Percentiles rank a stretch among this genome's conserved stretches.
These are phyloP conservation scores for Plebejus melissa DNA, from an alignment of 2,888 invertebrate genomes.

Conservation along the genomic window DNA sequence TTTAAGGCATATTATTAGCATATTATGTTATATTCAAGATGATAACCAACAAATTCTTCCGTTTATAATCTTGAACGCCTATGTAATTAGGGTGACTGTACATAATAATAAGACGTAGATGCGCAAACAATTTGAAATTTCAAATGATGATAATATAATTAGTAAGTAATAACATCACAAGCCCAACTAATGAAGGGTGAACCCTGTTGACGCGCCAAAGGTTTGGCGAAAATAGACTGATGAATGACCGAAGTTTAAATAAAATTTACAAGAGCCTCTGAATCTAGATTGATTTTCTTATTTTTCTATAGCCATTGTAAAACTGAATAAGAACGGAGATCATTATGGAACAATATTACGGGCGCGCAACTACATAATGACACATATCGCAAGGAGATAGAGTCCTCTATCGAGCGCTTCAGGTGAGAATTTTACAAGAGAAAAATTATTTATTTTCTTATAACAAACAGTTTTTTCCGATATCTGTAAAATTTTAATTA, in stretches of 20 bases:
- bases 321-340: conserved; percentile 22
- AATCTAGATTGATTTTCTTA: conserved; percentile 22
- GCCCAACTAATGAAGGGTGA: conserved; percentile 12
- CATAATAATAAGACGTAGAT: too few species aligned
- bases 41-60: too few species aligned
- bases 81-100: too few species aligned
- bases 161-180: neutral
- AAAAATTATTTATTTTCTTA: conserved; percentile 10
- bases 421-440: neutral
- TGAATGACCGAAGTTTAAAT: conserved; percentile 1
- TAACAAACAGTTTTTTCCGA: conserved; percentile 7
- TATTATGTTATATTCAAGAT: too few species aligned
- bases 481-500: conserved; percentile 2
- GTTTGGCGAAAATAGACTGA: neutral
- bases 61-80: too few species aligned
- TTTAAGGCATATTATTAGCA: too few species aligned
- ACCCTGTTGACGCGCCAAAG: neutral
- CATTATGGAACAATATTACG: conserved; percentile 18
- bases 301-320: conserved; percentile 24
- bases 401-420: neutral
- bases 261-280: conserved; percentile 23
- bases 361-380: neutral
- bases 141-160: neutral
- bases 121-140: neutral
- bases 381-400: neutral